These are phyloP conservation scores for Acanthiza pusilla DNA, from an alignment of 2,797 vertebrate genomes.

Conservation along the genomic window DNA sequence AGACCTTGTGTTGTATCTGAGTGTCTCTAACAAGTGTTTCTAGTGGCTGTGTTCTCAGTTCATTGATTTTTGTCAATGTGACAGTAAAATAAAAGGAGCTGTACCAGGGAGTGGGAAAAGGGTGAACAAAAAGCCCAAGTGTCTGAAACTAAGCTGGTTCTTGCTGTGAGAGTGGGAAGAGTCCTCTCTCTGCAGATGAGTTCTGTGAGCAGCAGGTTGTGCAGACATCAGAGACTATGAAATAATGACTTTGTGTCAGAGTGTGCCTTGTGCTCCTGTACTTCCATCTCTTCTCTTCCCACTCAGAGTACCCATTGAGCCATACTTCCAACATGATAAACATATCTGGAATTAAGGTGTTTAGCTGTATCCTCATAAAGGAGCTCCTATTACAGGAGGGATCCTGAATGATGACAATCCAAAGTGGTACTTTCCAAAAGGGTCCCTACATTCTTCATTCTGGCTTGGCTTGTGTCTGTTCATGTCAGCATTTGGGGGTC, in stretches of 20 bases:
- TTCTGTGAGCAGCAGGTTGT: background rate
- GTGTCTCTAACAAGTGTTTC: background rate
- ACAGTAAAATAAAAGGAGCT: background rate
- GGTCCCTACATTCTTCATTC: background rate
- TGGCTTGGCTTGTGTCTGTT: background rate
- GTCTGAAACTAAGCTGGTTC: background rate
- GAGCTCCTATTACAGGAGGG: background rate
- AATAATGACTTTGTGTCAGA: background rate
- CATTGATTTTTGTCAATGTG: background rate
- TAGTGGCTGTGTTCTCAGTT: background rate
- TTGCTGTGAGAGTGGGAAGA: background rate
- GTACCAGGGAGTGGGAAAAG: background rate
- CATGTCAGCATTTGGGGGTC: background rate
- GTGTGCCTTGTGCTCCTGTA: background rate
- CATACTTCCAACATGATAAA: background rate
- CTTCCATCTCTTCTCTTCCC: background rate
- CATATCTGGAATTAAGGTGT: background rate
- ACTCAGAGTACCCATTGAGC: background rate
- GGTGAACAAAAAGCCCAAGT: background rate
- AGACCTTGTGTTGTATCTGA: background rate
- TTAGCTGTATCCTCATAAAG: background rate
- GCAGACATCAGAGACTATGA: background rate
- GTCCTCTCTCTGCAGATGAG: background rate
- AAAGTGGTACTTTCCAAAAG: background rate
- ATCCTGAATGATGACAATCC: background rate